Percentiles rank a stretch among this genome's conserved stretches.
Conservation (phyloP, 2,797 vertebrate genomes). For the Leuciscus waleckii region DNA sequence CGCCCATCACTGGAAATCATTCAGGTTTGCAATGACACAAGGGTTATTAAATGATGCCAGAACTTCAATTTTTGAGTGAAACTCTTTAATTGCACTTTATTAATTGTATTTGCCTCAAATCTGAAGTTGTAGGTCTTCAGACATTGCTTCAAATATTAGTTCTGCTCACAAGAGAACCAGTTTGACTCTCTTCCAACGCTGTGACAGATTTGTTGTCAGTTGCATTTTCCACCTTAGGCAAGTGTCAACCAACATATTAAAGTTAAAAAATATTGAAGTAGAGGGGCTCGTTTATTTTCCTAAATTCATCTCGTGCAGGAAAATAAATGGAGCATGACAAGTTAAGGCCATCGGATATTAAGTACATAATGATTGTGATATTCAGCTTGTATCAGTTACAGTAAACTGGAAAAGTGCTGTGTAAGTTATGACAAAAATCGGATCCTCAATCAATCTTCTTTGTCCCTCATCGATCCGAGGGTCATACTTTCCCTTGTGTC, state of each 20-base stretch:
- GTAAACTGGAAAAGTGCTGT: constrained; percentile 56
- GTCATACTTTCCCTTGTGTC: constrained; percentile 63
- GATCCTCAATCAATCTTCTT: constrained; percentile 62
- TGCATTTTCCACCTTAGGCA: constrained; percentile 32
- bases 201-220: constrained; percentile 32
- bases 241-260: constrained; percentile 48
- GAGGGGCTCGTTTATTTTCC: constrained; percentile 47
- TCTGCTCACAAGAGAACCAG: constrained; percentile 29
- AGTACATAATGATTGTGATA: constrained; percentile 49
- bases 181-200: constrained; percentile 24
- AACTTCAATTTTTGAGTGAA: neutral
- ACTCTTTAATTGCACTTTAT: neutral
- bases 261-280: constrained; percentile 36
- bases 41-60: neutral
- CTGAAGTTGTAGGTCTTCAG: constrained; percentile 8
- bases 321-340: constrained; percentile 45
- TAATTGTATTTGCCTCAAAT: neutral
- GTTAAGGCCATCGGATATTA: constrained; percentile 37
- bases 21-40: neutral
- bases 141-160: constrained; percentile 26
- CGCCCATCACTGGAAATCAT: neutral
- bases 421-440: constrained; percentile 62
- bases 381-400: constrained; percentile 50
- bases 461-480: constrained; percentile 64
- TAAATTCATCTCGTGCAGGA: constrained; percentile 16